These are phyloP conservation scores for Sebastes itinus DNA, from an alignment of 2,797 vertebrate genomes.

Conservation along the genomic window DNA sequence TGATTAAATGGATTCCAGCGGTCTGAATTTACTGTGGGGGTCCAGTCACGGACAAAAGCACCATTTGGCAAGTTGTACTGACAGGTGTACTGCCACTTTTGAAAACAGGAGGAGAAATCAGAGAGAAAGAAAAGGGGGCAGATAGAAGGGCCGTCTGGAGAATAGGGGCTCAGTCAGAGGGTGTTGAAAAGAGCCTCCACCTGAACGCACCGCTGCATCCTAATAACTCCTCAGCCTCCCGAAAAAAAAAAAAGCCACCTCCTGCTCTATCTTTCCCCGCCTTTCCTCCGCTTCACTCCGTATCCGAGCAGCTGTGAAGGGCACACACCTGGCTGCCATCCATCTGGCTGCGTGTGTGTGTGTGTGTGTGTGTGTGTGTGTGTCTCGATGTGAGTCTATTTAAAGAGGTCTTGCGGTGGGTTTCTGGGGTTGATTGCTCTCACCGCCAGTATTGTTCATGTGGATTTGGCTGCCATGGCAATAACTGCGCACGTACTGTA, in stretches of 20 bases:
- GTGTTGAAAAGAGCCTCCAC: slow-evolving; percentile 76
- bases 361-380: background rate
- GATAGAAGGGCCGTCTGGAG: slow-evolving; percentile 42
- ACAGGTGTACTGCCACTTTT: slow-evolving; percentile 52
- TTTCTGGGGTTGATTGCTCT: slow-evolving; percentile 52
- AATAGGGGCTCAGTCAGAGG: slow-evolving; percentile 71
- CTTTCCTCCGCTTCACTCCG: slow-evolving; percentile 47
- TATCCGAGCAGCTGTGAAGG: slow-evolving; percentile 71
- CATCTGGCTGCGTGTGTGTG: slow-evolving; percentile 39
- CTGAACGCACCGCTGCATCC: slow-evolving; percentile 80
- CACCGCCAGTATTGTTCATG: slow-evolving; percentile 27
- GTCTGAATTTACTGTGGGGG: slow-evolving; percentile 26
- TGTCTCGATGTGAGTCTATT: slow-evolving; percentile 45
- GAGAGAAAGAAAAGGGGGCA: slow-evolving; percentile 36
- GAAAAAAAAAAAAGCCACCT: slow-evolving; percentile 13
- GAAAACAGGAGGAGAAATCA: slow-evolving; percentile 22
- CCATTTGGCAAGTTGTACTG: slow-evolving; percentile 34
- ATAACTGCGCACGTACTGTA: slow-evolving; percentile 20
- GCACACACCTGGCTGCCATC: slow-evolving; percentile 64
- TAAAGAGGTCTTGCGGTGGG: slow-evolving; percentile 46
- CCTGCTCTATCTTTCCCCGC: slow-evolving; percentile 28
- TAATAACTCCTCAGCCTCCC: slow-evolving; percentile 72
- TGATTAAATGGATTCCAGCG: slow-evolving; percentile 51
- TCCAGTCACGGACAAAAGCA: slow-evolving; percentile 44
- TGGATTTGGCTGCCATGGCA: slow-evolving; percentile 48